Percentiles rank a stretch among this genome's conserved stretches.
These are phyloP conservation scores for Idris sp. DNA, from an alignment of 1,140 invertebrate genomes.

Conservation along the genomic window DNA sequence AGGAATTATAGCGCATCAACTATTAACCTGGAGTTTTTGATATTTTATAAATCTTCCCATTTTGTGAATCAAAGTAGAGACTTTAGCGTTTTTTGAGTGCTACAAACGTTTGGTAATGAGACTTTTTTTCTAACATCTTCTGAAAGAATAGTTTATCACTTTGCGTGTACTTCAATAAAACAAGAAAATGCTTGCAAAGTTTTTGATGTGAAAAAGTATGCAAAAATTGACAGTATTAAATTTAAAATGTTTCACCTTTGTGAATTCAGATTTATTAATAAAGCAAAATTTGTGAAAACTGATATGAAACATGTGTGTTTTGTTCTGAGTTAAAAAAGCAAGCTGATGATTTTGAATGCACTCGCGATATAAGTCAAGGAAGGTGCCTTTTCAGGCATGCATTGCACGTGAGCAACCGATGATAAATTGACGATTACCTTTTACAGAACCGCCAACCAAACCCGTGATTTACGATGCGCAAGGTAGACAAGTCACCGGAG, in stretches of 20 bases:
- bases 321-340: no score
- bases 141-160: no score
- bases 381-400: constrained; percentile 46
- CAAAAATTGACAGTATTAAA: no score
- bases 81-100: no score
- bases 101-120: no score
- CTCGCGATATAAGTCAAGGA: constrained; percentile 35
- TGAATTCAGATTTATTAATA: constrained; percentile 19
- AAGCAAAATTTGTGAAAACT: constrained; percentile 36
- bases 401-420: constrained; percentile 49
- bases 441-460: constrained; percentile 86
- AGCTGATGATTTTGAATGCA: constrained; percentile 53
- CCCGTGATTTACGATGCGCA: constrained; percentile 89
- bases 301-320: constrained; percentile 28
- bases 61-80: no score
- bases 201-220: no score
- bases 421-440: constrained; percentile 66
- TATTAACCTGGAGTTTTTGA: constrained; percentile 5
- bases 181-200: no score
- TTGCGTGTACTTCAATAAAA: no score
- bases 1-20: constrained; percentile 31
- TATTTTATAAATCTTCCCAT: no score
- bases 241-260: constrained; percentile 8
- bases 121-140: no score
- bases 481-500: constrained; percentile 85